A percentile compares a stretch with the other conserved stretches of the same genome.
phyloP scores from a whole-genome alignment of 2,888 invertebrate species.

The Protonemura montana region DNA sequence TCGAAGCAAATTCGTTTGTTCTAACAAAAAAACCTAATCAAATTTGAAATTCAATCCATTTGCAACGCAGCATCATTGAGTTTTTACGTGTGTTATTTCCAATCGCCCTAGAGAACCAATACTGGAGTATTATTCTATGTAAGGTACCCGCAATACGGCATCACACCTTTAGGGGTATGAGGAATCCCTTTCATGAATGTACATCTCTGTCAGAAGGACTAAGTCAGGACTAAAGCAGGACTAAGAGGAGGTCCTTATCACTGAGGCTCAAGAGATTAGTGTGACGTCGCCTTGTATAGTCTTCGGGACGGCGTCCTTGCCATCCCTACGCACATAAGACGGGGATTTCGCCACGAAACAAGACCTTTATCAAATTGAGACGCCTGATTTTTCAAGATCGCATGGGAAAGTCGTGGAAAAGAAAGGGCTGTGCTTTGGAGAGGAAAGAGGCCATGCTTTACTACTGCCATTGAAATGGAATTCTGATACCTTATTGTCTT shows the following conservation, averaged over 20 bases:
- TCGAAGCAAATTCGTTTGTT: neutral
- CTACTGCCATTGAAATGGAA: too few relatives aligned
- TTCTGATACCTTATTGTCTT: too few relatives aligned
- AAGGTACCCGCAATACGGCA: neutral
- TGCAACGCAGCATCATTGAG: too few relatives aligned
- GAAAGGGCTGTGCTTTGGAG: neutral
- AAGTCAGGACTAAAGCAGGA: neutral
- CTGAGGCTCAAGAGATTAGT: slow-evolving; percentile 12
- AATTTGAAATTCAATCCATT: slow-evolving; percentile 12
- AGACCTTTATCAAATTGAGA: slow-evolving; percentile 7
- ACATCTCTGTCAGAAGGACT: slow-evolving; percentile 1
- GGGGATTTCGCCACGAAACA: neutral
- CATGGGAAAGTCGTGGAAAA: neutral
- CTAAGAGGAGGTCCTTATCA: slow-evolving; percentile 19
- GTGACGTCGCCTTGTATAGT: neutral
- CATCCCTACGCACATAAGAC: neutral
- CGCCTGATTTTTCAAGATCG: slow-evolving; percentile 1
- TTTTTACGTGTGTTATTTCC: too few relatives aligned
- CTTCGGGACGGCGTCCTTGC: too few relatives aligned
- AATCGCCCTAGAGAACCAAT: neutral
- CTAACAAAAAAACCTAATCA: neutral
- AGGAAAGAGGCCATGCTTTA: neutral
- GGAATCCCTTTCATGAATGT: neutral
- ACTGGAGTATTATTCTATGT: neutral
- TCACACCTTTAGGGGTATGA: neutral